Conservation (phyloP, 2,797 vertebrate species). For the Sebastes baramenuke region DNA sequence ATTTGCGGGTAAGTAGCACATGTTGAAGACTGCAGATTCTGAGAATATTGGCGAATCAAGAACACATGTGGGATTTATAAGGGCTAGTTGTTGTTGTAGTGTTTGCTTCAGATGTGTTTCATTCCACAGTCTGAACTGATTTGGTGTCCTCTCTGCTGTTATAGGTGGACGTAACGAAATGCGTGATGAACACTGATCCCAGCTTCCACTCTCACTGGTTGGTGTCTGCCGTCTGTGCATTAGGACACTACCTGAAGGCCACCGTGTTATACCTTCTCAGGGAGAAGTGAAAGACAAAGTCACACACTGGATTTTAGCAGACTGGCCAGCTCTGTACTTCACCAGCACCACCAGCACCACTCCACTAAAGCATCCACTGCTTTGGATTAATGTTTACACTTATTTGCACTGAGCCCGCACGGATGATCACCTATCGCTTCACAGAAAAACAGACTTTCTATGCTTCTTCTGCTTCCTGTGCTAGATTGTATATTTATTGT, state of each 20-base stretch:
- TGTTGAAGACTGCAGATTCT: constrained; percentile 27
- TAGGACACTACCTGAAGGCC: constrained; percentile 93
- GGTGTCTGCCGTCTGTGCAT: constrained; percentile 84
- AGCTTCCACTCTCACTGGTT: constrained; percentile 93
- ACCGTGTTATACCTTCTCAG: constrained; percentile 90
- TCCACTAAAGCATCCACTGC: constrained; percentile 42
- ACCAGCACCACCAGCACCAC: constrained; percentile 14
- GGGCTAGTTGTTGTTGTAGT: neutral
- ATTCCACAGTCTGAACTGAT: neutral
- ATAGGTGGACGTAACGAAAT: constrained; percentile 90
- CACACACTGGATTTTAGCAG: constrained; percentile 27
- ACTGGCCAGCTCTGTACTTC: constrained; percentile 16
- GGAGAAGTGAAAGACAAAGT: constrained; percentile 87
- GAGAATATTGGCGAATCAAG: constrained; percentile 16
- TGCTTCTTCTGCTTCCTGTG: neutral
- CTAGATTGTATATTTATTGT: constrained; percentile 58
- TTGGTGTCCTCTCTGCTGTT: constrained; percentile 9
- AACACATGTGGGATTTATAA: neutral
- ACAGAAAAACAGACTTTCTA: constrained; percentile 1
- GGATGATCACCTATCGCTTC: constrained; percentile 23
- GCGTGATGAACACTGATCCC: constrained; percentile 91
- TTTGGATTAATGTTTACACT: constrained; percentile 75
- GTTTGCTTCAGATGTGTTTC: neutral
- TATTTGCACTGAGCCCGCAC: constrained; percentile 69
- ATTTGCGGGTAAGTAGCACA: constrained; percentile 28